Base-by-base conservation (phyloP, 2,888 invertebrate species). In the Ennomos fuscantarius region DNA sequence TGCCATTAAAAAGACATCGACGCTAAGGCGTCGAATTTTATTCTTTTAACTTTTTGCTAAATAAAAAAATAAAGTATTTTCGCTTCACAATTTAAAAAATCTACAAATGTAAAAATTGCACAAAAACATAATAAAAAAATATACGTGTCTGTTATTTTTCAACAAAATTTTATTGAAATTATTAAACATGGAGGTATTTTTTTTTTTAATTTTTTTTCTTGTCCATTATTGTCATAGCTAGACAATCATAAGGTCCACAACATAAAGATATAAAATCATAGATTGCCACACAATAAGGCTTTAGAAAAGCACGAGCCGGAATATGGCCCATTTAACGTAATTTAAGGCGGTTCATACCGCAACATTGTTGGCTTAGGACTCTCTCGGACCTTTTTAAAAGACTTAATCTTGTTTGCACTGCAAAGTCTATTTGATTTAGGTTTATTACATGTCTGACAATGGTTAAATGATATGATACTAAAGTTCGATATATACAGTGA, bases 281-380 rank as follows among this genome's bases (percentile, higher is more conserved):
- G 42, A 47, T 53, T 32, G 48, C 32, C 41, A 35, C 40, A 54
- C 58, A 53, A 49, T 49, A 59, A 59, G 54, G 49, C 45, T 54
- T 59, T 54, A 54, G 53, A 53, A 54, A 53, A 49, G 49, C 41
- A 45, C 15, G 48, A 48, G 36, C 33, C 53, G 45, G 53, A 59
- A 53, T 41, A 59, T 54, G 53, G 58, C 41, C 58, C 53, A 59
- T 59, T 59, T 54, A 49, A 54, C 49, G 53, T 53, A 58, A 58
- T 58, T 58, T 58, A 58, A 53, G 47, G 53, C 35, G 58, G 48
- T 53, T 59, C 50, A 54, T 59, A 59, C 53, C 53, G 45, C 58
- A 59, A 53, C 58, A 59, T 53, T 59, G 58, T 59, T 49, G 49
- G 58, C 53, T 54, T 53, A 59, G 58, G 58, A 45, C 53, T 44